A percentile compares a stretch with the other conserved stretches of the same genome.
phyloP scores from a whole-genome alignment of 2,888 invertebrate genomes.

The Ecdyonurus torrentis region DNA sequence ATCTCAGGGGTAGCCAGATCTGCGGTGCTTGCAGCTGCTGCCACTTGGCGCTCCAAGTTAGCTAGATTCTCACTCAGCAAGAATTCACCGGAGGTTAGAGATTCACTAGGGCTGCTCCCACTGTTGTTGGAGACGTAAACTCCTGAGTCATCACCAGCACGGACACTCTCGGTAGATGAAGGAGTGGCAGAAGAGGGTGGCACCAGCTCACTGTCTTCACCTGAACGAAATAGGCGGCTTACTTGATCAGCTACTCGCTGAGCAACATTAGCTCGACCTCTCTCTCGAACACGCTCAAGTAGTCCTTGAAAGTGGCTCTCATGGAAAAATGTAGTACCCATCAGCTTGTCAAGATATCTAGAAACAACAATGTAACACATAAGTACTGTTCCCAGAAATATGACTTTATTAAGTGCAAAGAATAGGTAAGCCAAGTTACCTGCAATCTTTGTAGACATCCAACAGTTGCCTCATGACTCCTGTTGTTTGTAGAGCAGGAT shows the following conservation, averaged over 20 bases:
- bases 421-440: slow-evolving; percentile 17
- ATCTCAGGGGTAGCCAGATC: not conserved
- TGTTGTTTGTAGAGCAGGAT: slow-evolving; percentile 56
- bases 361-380: slow-evolving; percentile 3
- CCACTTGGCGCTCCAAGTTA: slow-evolving; percentile 14
- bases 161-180: slow-evolving; percentile 4
- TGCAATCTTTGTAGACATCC: slow-evolving; percentile 69
- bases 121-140: slow-evolving; percentile 24
- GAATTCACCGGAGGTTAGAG: slow-evolving; percentile 21
- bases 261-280: slow-evolving; percentile 45
- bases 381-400: not conserved
- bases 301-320: slow-evolving; percentile 64
- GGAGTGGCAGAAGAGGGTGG: slow-evolving; percentile 2
- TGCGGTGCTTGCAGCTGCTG: slow-evolving; percentile 5
- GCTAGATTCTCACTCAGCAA: slow-evolving; percentile 22
- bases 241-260: slow-evolving; percentile 60
- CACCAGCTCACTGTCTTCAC: slow-evolving; percentile 19
- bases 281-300: slow-evolving; percentile 55
- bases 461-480: slow-evolving; percentile 61
- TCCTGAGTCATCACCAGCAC: slow-evolving; percentile 24
- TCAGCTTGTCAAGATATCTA: slow-evolving; percentile 63
- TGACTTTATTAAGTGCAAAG: not conserved
- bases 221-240: slow-evolving; percentile 23
- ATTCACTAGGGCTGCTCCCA: slow-evolving; percentile 9
- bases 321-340: slow-evolving; percentile 74